Base-by-base conservation (phyloP, 2,888 invertebrate genomes). In the Philereme vetulata region DNA sequence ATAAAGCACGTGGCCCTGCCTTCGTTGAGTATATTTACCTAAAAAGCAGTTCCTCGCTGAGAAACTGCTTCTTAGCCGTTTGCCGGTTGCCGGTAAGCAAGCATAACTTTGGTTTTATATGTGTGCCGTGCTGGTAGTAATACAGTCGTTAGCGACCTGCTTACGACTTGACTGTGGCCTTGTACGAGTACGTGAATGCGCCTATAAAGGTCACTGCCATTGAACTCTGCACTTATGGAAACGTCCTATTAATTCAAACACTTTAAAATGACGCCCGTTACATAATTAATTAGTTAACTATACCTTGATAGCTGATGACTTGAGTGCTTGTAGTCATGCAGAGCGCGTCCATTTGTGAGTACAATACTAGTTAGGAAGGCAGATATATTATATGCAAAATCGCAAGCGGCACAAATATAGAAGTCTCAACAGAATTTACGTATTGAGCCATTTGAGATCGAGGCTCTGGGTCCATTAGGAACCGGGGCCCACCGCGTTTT, bases 1-100 rank as follows among this genome's bases (percentile, higher is more conserved):
- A 78, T 80, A 79, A 57, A 71, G 77, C 78, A 76, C 76, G 77
- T 70, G 69, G 62, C 21, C 48, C 35, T n/a, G 40, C 47, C 5
- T 43, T 43, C 1, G 36, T 6, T 21, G 21, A 21, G 21, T 44
- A 9, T 8, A 36, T 43, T 47, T n/a, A 43, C 42, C 10, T 33
- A 40, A 7, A 49, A 61, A 50, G 49, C 56, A 35, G 54, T 35
- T 49, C n/a, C 8, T 21, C 45, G 45, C 36, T 40, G n/a, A 36
- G 7, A 36, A 36, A 36, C 7, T 21, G 21, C 21, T 36, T 6
- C 35, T 2, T 7, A 6, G 3, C 35, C 35, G 35, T 21, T 21
- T 21, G 35, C 35, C 35, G 35, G 3, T 7, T 7, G 35, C 36
- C 45, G 9, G 35, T 10, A 36, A 21, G 21, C 21, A 21, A 21